phyloP scores from a whole-genome alignment of 2,888 invertebrate genomes.

The Halictus ligatus region DNA sequence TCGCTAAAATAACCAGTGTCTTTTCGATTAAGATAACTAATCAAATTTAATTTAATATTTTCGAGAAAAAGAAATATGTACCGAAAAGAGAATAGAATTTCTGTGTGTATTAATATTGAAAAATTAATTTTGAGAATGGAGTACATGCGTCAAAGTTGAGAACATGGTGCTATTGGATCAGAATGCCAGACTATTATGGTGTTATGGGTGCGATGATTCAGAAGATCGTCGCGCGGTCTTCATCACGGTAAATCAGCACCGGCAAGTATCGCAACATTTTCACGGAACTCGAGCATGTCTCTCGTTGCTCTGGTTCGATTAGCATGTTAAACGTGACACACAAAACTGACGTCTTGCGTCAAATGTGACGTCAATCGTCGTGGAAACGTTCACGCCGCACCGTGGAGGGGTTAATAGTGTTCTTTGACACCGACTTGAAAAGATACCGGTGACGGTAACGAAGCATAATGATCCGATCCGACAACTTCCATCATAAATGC shows the following conservation, averaged over 20 bases:
- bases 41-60: too few species aligned
- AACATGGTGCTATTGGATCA: background rate
- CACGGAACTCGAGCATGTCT: constrained; percentile 27
- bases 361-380: constrained; percentile 63
- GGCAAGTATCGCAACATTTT: constrained; percentile 51
- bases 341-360: constrained; percentile 57
- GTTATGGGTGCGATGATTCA: constrained; percentile 35
- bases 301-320: constrained; percentile 38
- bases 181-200: background rate
- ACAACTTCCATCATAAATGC: constrained; percentile 29
- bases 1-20: too few species aligned
- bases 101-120: background rate
- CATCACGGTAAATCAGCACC: constrained; percentile 24
- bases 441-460: background rate
- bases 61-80: too few species aligned
- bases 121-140: background rate
- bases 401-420: background rate
- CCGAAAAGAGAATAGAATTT: background rate
- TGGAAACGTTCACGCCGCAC: constrained; percentile 44
- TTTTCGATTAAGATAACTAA: too few species aligned
- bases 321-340: constrained; percentile 37
- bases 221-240: background rate
- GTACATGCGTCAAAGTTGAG: background rate
- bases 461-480: background rate
- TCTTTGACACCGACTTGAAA: constrained; percentile 12